Evolutionary conservation across 1,140 invertebrate species (phyloP), one percentile per base, ranked within the genome.

Genomic region (Pseudomyrmex flavicornis): DNA sequence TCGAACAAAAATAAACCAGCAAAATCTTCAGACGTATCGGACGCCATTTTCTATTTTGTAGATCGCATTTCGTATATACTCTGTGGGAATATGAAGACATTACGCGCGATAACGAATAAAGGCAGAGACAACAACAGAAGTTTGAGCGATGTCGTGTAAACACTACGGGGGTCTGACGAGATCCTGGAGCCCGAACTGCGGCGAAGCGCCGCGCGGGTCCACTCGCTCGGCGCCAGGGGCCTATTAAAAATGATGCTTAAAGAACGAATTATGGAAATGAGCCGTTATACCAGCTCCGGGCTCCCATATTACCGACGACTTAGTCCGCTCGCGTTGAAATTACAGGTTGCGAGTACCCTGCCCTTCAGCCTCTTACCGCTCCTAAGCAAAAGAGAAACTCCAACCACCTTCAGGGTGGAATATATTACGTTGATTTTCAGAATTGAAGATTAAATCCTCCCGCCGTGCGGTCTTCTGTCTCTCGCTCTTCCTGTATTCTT

Each of bases 261-360:
- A 93, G 92, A 93, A 94, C 91, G 90, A 94, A 94, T 94, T 94
- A 94, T 94, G 93, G 92, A 93, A 94, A 94, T 94, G 90, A 93
- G 92, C 89, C 90, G 91, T 91, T 90, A 92, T 90, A 85, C 85
- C 69, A 85, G 86, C 86, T 84, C 85, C 74, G 84, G 91, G 91
- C 92, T 92, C 92, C 91, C 92, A 93, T 92, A 93, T 92, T 93
- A 92, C 91, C 90, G 84, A 86, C 88, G 91, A 92, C 91, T 92
- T 90, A 90, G 91, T 88, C 88, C 88, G 87, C 84, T 91, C 91
- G 92, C 90, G 91, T 91, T 92, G 90, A 93, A 93, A 93, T 93
- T 93, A 93, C 92, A 93, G 92, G 92, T 92, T 92, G 88, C 87
- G 88, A 91, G 88, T 54, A 77, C 62, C 17, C 20, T 80, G 22